Percentiles rank a stretch among this genome's conserved stretches.
These are phyloP conservation scores for Dicrurus megarhynchus DNA, from an alignment of 2,113 vertebrate species.

Conservation along the genomic window DNA sequence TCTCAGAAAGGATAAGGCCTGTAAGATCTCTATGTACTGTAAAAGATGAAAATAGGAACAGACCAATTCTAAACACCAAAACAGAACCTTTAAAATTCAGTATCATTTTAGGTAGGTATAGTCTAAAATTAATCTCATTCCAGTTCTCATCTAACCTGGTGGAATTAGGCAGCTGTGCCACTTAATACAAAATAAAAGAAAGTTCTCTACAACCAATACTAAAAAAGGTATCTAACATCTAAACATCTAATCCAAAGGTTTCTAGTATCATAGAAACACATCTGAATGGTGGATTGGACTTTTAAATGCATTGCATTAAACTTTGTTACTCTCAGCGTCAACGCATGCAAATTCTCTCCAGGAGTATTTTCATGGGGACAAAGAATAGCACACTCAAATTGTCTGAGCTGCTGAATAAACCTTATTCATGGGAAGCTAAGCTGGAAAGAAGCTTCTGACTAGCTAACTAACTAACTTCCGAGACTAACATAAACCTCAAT, in stretches of 20 bases:
- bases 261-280: not conserved
- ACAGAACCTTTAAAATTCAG: not conserved
- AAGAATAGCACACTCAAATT: not conserved
- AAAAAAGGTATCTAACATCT: not conserved
- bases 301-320: not conserved
- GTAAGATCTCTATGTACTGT: not conserved
- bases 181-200: not conserved
- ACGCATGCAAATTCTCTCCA: not conserved
- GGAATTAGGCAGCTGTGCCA: not conserved
- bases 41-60: not conserved
- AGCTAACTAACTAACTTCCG: not conserved
- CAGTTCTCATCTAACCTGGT: not conserved
- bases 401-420: not conserved
- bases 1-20: not conserved
- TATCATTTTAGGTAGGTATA: not conserved
- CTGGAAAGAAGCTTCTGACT: not conserved
- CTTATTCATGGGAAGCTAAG: not conserved
- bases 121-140: not conserved
- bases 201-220: not conserved
- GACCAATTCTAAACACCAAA: not conserved
- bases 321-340: not conserved
- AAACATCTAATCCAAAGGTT: not conserved
- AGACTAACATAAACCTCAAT: not conserved
- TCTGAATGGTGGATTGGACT: not conserved
- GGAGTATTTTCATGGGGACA: not conserved